Conservation (phyloP, 2,888 invertebrate genomes). For the Meganola albula region DNA sequence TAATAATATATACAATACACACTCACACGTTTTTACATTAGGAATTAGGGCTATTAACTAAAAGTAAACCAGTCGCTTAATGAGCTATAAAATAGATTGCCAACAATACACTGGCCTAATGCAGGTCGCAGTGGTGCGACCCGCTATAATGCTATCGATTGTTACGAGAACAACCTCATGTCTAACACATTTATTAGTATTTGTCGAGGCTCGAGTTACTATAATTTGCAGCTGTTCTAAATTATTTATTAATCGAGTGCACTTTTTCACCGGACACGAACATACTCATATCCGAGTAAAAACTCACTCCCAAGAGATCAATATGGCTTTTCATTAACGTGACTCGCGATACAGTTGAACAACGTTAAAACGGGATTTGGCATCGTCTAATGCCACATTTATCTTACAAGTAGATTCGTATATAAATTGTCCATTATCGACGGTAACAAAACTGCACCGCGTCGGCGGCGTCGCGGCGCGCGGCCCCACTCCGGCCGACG, state of each 20-base stretch:
- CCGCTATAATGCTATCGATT: slow-evolving; percentile 38
- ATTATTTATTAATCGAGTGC: slow-evolving; percentile 60
- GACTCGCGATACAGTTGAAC: slow-evolving; percentile 50
- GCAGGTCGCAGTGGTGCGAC: slow-evolving; percentile 34
- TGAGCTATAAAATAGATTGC: slow-evolving; percentile 72
- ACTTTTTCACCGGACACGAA: no score
- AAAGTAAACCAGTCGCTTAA: slow-evolving; percentile 75
- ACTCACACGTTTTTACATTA: slow-evolving; percentile 74
- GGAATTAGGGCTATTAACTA: slow-evolving; percentile 67
- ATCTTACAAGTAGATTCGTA: slow-evolving; percentile 44
- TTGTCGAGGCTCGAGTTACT: slow-evolving; percentile 58
- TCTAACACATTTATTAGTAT: slow-evolving; percentile 49
- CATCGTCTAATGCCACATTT: slow-evolving; percentile 48
- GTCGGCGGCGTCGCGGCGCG: slow-evolving; percentile 17
- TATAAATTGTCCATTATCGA: slow-evolving; percentile 35
- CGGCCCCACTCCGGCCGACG: slow-evolving; percentile 28
- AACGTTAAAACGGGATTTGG: slow-evolving; percentile 41
- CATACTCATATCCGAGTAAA: no score
- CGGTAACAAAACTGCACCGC: slow-evolving; percentile 46
- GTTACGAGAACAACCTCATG: slow-evolving; percentile 48
- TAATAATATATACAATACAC: slow-evolving; percentile 72
- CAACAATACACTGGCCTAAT: slow-evolving; percentile 72
- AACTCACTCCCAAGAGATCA: slow-evolving; percentile 64
- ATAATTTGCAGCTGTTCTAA: slow-evolving; percentile 55
- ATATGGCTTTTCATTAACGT: slow-evolving; percentile 63